phyloP scores from a whole-genome alignment of 2,113 vertebrate species.

The Podarcis raffonei region DNA sequence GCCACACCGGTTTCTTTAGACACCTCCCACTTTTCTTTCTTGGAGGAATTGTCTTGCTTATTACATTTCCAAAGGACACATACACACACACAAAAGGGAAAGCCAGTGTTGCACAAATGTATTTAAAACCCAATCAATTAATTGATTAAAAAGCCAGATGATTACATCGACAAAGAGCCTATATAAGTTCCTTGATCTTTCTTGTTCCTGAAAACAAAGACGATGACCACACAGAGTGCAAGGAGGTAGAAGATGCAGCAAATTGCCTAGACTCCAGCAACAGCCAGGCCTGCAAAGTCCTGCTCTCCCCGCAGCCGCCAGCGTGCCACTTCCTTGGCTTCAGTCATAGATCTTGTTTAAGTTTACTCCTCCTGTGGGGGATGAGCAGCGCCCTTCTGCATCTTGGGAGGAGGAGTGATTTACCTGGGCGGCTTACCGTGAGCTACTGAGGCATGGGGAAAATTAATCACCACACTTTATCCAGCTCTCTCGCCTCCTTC shows the following conservation, averaged over 20 bases:
- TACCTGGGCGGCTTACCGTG: background rate
- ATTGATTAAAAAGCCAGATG: background rate
- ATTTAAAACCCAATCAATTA: conserved; percentile 1
- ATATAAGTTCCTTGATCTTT: background rate
- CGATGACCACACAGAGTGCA: background rate
- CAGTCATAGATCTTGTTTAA: background rate
- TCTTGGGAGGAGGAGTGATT: background rate
- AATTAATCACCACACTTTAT: background rate
- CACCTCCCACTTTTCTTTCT: no score
- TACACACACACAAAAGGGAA: background rate
- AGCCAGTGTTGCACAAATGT: background rate
- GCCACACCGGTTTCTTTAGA: no score
- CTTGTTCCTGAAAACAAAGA: background rate
- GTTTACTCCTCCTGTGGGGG: background rate
- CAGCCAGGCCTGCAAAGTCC: background rate
- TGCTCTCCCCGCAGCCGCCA: background rate
- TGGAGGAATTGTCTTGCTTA: background rate
- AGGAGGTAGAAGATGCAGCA: background rate
- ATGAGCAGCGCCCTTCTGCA: background rate
- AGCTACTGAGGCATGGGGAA: background rate
- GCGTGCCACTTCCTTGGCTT: background rate
- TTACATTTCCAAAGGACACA: background rate
- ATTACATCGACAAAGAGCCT: background rate
- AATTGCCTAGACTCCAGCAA: no score
- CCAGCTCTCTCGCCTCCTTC: background rate